Percentiles rank a stretch among this genome's conserved stretches.
These are phyloP conservation scores for Balearica regulorum DNA, from an alignment of 2,797 vertebrate species.

Conservation along the genomic window DNA sequence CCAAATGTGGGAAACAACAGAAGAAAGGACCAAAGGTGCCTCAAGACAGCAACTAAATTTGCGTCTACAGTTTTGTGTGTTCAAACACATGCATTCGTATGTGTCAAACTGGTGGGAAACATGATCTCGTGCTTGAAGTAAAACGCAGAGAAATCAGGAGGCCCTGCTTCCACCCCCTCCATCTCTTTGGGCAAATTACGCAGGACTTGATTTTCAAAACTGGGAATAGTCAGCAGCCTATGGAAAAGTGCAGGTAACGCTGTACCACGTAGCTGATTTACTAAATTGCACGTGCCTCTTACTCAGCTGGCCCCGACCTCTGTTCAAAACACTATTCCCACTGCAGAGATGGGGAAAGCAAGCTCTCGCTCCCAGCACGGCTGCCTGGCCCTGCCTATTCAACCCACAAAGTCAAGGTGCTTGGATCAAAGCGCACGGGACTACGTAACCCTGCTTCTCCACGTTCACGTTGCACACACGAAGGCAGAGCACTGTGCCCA, in stretches of 20 bases:
- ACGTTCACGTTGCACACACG: fast-evolving
- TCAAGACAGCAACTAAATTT: not conserved
- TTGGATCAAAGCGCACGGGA: not conserved
- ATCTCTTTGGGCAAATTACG: not conserved
- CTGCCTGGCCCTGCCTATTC: fast-evolving
- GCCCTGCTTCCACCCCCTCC: not conserved
- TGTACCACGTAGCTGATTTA: not conserved
- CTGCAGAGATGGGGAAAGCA: not conserved
- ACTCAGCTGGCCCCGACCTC: not conserved
- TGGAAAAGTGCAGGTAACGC: not conserved
- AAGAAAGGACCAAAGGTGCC: conserved; percentile 29
- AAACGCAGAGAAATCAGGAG: not conserved
- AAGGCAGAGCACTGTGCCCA: not conserved
- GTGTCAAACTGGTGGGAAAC: not conserved
- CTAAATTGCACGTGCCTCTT: not conserved
- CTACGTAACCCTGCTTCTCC: not conserved
- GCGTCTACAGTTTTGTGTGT: not conserved
- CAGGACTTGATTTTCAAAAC: not conserved
- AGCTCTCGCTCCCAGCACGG: not conserved
- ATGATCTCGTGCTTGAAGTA: not conserved
- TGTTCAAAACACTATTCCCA: not conserved
- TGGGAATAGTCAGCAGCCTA: not conserved
- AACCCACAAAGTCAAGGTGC: not conserved
- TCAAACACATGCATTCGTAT: not conserved
- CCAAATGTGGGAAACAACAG: conserved; percentile 11